Percentiles rank a stretch among this genome's conserved stretches.
These are phyloP conservation scores for Parnassius smintheus DNA, from an alignment of 2,888 invertebrate genomes.

Conservation along the genomic window DNA sequence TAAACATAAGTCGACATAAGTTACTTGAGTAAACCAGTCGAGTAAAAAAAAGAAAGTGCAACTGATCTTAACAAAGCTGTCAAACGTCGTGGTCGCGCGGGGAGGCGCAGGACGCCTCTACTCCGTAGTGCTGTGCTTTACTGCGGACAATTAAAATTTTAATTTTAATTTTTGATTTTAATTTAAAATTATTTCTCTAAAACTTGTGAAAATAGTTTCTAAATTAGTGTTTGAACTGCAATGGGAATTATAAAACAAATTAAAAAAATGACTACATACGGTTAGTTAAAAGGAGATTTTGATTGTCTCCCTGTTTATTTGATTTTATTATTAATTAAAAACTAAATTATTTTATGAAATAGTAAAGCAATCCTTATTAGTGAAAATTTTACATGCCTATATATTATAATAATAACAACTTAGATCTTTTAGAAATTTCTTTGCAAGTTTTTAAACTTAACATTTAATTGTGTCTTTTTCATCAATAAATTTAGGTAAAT, in stretches of 20 bases:
- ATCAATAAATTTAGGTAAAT: no score
- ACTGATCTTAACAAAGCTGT: slow-evolving; percentile 49
- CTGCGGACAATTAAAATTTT: neutral
- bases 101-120: slow-evolving; percentile 33
- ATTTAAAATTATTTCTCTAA: neutral
- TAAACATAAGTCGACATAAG: neutral
- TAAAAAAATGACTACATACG: slow-evolving; percentile 66
- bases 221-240: slow-evolving; percentile 10
- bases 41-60: slow-evolving; percentile 58
- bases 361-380: no score
- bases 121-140: slow-evolving; percentile 21
- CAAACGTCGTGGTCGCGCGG: slow-evolving; percentile 47
- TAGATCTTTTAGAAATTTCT: no score
- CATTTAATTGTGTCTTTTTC: no score
- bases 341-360: no score
- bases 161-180: neutral
- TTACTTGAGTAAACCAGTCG: slow-evolving; percentile 39
- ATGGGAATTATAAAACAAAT: slow-evolving; percentile 77
- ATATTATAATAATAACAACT: no score
- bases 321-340: no score
- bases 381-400: no score
- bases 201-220: neutral
- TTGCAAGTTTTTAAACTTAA: no score
- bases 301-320: no score
- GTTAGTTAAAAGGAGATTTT: slow-evolving; percentile 45